These are phyloP conservation scores for Aphrophora alni DNA, from an alignment of 2,888 invertebrate species.

Conservation along the genomic window DNA sequence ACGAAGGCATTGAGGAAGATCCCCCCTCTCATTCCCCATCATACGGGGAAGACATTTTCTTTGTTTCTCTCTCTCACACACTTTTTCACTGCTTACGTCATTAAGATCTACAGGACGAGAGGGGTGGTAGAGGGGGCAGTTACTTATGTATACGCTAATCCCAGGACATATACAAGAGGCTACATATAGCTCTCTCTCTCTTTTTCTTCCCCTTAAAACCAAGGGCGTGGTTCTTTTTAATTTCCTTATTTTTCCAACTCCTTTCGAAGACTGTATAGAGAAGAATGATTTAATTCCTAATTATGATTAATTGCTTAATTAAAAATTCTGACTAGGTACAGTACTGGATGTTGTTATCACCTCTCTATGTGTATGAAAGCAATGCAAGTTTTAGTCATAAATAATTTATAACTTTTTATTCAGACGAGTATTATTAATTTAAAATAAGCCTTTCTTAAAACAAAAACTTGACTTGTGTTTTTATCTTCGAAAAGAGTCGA, in stretches of 20 bases:
- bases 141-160: constrained; percentile 44
- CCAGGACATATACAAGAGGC: constrained; percentile 36
- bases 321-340: constrained; percentile 37
- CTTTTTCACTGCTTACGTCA: constrained; percentile 62
- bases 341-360: too few species aligned
- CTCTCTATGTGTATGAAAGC: too few species aligned
- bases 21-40: constrained; percentile 33
- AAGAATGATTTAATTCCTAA: constrained; percentile 39
- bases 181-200: constrained; percentile 16
- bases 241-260: constrained; percentile 40
- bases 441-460: too few species aligned
- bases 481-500: too few species aligned
- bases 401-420: too few species aligned
- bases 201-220: constrained; percentile 29
- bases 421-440: too few species aligned
- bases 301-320: constrained; percentile 42
- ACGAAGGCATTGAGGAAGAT: constrained; percentile 48
- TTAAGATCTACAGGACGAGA: constrained; percentile 55
- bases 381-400: too few species aligned
- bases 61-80: constrained; percentile 55
- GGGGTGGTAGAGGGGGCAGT: constrained; percentile 35
- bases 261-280: constrained; percentile 31
- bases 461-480: too few species aligned
- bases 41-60: constrained; percentile 56
- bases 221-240: constrained; percentile 44